Percentiles rank a stretch among this genome's conserved stretches.
Conservation (phyloP, 2,888 invertebrate genomes). For the Beris chalybata region DNA sequence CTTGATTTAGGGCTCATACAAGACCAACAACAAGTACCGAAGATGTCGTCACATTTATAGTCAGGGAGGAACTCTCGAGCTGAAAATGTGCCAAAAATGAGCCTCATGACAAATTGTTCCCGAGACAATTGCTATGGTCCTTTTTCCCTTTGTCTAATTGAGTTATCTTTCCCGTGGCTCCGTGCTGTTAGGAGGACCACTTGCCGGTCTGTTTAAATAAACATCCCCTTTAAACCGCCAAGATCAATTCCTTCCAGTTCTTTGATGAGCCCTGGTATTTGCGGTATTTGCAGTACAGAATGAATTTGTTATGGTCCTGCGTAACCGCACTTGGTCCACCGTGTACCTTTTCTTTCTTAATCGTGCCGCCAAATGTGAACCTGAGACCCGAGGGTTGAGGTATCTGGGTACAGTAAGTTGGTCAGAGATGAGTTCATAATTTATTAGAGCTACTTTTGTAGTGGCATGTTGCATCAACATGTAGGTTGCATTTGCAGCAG, state of each 20-base stretch:
- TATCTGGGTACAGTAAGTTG: too few species aligned
- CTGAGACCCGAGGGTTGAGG: too few species aligned
- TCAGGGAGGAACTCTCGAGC: conserved; percentile 15
- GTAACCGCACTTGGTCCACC: too few species aligned
- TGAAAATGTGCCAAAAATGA: conserved; percentile 33
- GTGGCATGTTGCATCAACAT: too few species aligned
- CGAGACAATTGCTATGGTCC: conserved; percentile 21
- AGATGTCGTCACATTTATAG: conserved; percentile 29
- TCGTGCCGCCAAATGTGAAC: too few species aligned
- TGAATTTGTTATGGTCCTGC: too few species aligned
- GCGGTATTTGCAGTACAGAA: too few species aligned
- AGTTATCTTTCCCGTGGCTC: conserved; percentile 12
- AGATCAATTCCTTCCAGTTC: conserved; percentile 1
- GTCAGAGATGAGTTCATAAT: too few species aligned
- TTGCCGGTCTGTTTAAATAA: conserved; percentile 6
- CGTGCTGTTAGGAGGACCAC: neutral
- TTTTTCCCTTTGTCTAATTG: conserved; percentile 27
- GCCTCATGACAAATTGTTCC: conserved; percentile 32
- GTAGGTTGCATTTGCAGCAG: too few species aligned
- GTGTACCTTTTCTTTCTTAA: too few species aligned
- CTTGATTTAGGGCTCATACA: conserved; percentile 42
- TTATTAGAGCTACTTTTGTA: too few species aligned
- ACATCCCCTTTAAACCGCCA: conserved; percentile 1
- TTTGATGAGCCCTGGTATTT: neutral
- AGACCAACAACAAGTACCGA: conserved; percentile 15